These are phyloP conservation scores for Matsumyia berberina DNA, from an alignment of 2,888 invertebrate species.

Conservation along the genomic window DNA sequence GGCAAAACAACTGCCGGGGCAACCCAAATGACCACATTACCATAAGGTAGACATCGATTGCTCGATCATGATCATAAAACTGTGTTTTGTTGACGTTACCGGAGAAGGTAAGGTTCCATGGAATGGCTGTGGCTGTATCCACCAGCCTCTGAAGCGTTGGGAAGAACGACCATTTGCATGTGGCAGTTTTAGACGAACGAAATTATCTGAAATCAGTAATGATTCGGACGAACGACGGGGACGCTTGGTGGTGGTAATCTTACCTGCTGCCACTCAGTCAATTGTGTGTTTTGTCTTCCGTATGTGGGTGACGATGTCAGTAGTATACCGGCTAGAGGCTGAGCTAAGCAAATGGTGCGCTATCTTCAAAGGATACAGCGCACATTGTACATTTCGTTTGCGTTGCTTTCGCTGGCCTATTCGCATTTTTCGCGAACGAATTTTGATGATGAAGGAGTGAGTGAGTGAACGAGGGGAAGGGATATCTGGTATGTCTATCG, in stretches of 20 bases:
- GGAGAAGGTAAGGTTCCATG: slow-evolving; percentile 31
- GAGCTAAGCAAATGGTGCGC: slow-evolving; percentile 1
- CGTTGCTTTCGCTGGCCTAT: slow-evolving; percentile 24
- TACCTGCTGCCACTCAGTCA: slow-evolving; percentile 51
- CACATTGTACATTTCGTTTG: slow-evolving; percentile 25
- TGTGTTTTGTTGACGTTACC: slow-evolving; percentile 31
- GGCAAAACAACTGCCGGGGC: slow-evolving; percentile 38
- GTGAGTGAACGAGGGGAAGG: too few relatives aligned
- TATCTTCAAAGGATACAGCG: slow-evolving; percentile 56
- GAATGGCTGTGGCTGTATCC: slow-evolving; percentile 7
- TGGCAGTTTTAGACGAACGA: slow-evolving; percentile 35
- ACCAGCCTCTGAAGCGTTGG: slow-evolving; percentile 39
- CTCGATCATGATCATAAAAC: slow-evolving; percentile 70
- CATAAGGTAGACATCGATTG: slow-evolving; percentile 73
- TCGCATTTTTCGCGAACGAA: slow-evolving; percentile 11
- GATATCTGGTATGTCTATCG: neutral
- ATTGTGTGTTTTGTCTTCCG: slow-evolving; percentile 46
- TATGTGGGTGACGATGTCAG: slow-evolving; percentile 73
- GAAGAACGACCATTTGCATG: slow-evolving; percentile 49
- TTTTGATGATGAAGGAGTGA: neutral
- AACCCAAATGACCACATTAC: slow-evolving; percentile 68
- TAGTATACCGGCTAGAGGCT: slow-evolving; percentile 21
- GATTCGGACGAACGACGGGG: slow-evolving; percentile 23
- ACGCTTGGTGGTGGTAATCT: slow-evolving; percentile 25
- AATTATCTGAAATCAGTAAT: slow-evolving; percentile 64